A percentile compares a stretch with the other conserved stretches of the same genome.
Conservation (phyloP, 2,113 vertebrate species). For the Thunnus maccoyii region DNA sequence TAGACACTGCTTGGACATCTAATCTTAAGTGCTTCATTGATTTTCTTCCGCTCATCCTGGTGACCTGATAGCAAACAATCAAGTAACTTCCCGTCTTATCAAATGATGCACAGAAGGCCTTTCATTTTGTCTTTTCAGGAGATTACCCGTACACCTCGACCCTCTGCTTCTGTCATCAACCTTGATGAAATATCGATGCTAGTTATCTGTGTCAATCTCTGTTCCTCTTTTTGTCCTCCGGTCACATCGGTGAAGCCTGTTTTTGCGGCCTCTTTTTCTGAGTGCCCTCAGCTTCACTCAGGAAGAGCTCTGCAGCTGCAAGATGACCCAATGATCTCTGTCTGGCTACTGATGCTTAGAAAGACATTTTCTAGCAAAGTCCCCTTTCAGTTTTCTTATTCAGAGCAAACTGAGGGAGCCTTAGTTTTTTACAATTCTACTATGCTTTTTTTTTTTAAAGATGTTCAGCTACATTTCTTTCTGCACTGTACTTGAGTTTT, state of each 20-base stretch:
- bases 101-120: slow-evolving; percentile 45
- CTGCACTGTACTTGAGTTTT: background rate
- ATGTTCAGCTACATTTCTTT: background rate
- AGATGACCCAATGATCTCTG: slow-evolving; percentile 75
- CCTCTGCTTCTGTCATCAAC: slow-evolving; percentile 39
- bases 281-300: slow-evolving; percentile 46
- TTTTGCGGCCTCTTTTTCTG: slow-evolving; percentile 35
- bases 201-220: slow-evolving; percentile 35
- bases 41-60: slow-evolving; percentile 44
- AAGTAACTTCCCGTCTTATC: slow-evolving; percentile 57
- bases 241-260: slow-evolving; percentile 10
- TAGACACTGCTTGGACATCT: background rate
- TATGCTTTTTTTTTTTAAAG: background rate
- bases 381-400: slow-evolving; percentile 10
- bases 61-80: slow-evolving; percentile 54
- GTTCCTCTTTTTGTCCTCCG: slow-evolving; percentile 15
- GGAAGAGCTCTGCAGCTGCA: slow-evolving; percentile 77
- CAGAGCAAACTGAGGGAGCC: background rate
- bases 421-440: background rate
- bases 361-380: slow-evolving; percentile 38
- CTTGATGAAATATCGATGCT: slow-evolving; percentile 34
- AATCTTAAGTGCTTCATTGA: slow-evolving; percentile 36
- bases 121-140: slow-evolving; percentile 37
- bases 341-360: slow-evolving; percentile 63
- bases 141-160: slow-evolving; percentile 7